phyloP scores from a whole-genome alignment of 2,113 vertebrate genomes.

The Ailurus styani region DNA sequence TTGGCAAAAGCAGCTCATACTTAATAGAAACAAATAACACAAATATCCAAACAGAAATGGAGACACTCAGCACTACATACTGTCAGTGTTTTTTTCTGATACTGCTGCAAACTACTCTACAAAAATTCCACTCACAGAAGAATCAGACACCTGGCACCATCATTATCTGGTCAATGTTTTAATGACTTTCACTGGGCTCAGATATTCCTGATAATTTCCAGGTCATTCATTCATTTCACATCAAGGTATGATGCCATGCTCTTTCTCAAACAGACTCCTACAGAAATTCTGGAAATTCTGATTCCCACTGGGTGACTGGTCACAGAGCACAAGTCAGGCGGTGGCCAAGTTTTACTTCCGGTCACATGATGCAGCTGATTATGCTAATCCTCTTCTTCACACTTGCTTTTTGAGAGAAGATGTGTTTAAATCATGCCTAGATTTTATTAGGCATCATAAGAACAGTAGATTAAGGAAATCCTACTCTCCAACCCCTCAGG shows the following conservation, averaged over 20 bases:
- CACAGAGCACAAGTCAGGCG: background rate
- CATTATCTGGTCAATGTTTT: background rate
- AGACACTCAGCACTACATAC: background rate
- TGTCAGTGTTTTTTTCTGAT: background rate
- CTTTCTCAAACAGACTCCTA: background rate
- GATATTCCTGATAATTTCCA: background rate
- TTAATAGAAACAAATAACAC: background rate
- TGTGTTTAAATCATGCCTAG: background rate
- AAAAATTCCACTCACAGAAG: background rate
- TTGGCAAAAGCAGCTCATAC: background rate
- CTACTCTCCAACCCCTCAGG: background rate
- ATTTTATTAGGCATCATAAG: accelerated
- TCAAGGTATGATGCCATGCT: background rate
- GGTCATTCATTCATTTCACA: background rate
- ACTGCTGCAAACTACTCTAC: background rate
- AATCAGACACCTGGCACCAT: background rate
- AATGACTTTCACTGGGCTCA: background rate
- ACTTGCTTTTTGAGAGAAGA: background rate
- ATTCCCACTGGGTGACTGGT: background rate
- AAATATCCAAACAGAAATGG: background rate
- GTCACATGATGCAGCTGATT: background rate
- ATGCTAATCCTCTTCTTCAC: background rate
- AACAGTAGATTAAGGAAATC: background rate
- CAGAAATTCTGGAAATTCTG: background rate
- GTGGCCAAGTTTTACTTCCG: background rate